Evolutionary conservation across 2,797 vertebrate genomes (phyloP).

Genomic region (Neomorphus geoffroyi): DNA sequence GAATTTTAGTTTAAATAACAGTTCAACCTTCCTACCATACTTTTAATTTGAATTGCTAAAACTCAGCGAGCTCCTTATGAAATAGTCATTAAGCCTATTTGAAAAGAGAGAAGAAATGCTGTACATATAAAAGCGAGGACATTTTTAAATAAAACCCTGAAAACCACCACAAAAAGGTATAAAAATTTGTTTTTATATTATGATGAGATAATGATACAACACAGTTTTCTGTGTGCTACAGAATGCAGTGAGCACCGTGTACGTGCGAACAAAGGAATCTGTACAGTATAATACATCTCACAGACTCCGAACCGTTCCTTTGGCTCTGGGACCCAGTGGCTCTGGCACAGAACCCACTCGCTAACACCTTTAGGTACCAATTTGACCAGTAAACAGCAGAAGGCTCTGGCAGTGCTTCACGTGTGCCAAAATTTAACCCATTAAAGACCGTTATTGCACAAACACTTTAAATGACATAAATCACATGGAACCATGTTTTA

Average conservation of each 20-base stretch:
- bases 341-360: constrained; percentile 84
- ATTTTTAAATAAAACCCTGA: background rate
- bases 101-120: background rate
- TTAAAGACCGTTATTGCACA: background rate
- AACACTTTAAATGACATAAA: background rate
- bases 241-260: constrained; percentile 80
- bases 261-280: constrained; percentile 74
- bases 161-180: constrained; percentile 75
- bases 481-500: background rate
- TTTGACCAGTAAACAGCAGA: background rate
- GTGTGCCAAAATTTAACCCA: background rate
- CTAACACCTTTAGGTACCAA: background rate
- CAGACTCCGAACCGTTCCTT: constrained; percentile 76
- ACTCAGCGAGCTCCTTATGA: background rate
- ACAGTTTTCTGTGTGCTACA: constrained; percentile 81
- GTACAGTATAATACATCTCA: constrained; percentile 76
- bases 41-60: background rate
- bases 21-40: background rate
- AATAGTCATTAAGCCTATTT: background rate
- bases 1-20: background rate
- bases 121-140: background rate
- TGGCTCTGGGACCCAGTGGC: constrained; percentile 80
- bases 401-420: background rate
- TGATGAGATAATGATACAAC: constrained; percentile 84
- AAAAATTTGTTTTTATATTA: constrained; percentile 94